These are phyloP conservation scores for Ochotona princeps DNA, from an alignment of 2,113 vertebrate genomes.

Conservation along the genomic window DNA sequence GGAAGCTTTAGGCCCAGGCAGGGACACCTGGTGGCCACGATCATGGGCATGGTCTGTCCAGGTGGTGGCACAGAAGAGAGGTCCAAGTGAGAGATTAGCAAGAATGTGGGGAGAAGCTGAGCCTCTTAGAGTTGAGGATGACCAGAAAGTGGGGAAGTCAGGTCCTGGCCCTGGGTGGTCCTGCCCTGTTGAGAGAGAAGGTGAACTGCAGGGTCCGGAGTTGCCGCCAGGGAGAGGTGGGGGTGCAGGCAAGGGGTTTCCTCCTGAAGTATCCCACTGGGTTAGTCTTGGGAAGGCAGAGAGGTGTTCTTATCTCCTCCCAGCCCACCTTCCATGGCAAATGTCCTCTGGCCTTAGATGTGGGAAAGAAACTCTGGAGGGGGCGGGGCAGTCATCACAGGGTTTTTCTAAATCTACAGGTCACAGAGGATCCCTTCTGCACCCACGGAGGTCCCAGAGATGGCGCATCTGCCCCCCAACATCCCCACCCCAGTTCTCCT, in stretches of 20 bases:
- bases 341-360: background rate
- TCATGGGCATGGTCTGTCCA: too few relatives aligned
- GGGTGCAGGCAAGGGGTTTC: background rate
- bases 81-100: too few relatives aligned
- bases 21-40: too few relatives aligned
- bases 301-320: background rate
- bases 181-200: background rate
- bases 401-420: too few relatives aligned
- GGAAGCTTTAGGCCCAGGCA: background rate
- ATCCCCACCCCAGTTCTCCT: too few relatives aligned
- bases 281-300: background rate
- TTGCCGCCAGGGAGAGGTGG: background rate
- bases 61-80: too few relatives aligned
- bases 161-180: background rate
- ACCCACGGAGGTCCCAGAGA: too few relatives aligned
- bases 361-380: too few relatives aligned
- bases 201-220: background rate
- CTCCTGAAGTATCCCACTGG: background rate
- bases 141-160: background rate
- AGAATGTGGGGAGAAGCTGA: too few relatives aligned
- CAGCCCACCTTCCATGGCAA: background rate
- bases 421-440: too few relatives aligned
- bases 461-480: too few relatives aligned
- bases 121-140: background rate
- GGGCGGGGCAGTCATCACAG: background rate